Base-by-base conservation (phyloP, 2,797 vertebrate genomes). In the Pagetopsis macropterus region DNA sequence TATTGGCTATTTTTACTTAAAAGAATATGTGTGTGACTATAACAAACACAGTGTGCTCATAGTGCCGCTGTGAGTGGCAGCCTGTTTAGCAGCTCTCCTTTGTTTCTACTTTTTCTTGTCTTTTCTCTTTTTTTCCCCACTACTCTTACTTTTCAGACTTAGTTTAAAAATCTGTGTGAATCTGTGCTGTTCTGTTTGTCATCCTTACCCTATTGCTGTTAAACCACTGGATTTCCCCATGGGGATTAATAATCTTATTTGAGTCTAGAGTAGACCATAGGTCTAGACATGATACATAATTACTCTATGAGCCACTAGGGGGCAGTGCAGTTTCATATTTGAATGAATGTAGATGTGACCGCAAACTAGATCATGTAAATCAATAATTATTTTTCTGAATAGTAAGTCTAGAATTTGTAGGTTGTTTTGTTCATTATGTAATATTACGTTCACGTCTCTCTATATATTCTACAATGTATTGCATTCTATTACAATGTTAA, bases 291-390 rank as follows among this genome's bases (percentile, higher is more conserved):
- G 2, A 57, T 49, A 8, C 11, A 54, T 5, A 27, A 50, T 81
- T 59, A 19, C 15, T 41, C 4, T 9, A 0, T 46, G 69, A 33
- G 33, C 83, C 92, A 87, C 85, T 44, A 78, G 71, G 72, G 43
- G 86, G 81, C 73, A 81, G 68, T 40, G n/a, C 40, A 17, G 1
- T 48, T 60, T 59, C 57, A 75, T 27, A 15, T 51, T 70, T 87
- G 17, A 33, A n/a, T 61, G 1, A 10, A 12, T 43, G 4, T 51
- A 76, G 14, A 17, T 1, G 1, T 57, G n/a, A 13, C 5, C 45
- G 1, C 40, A 3, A 9, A 14, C 1, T 52, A 4, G 19, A 17
- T 27, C 0, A 37, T 45, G 5, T 59, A 11, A 40, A 54, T 59
- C 3, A 19, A 5, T 50, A 43, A 19, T 54, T 0, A 1, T 60